phyloP scores from a whole-genome alignment of 1,140 invertebrate genomes.

The Halyomorpha halys region DNA sequence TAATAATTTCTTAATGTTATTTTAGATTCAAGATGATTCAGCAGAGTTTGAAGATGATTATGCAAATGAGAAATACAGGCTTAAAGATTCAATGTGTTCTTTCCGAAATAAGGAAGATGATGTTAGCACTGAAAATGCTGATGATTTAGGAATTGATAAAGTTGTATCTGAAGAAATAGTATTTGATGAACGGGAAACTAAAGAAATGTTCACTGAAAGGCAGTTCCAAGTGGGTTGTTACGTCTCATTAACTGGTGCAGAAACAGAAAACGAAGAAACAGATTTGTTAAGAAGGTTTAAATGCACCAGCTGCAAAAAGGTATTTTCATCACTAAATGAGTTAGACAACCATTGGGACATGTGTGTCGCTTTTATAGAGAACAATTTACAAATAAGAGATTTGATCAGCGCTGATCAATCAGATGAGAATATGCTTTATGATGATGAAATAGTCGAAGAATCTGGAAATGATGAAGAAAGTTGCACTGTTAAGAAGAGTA shows the following conservation, averaged over 20 bases:
- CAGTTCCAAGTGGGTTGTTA: conserved; percentile 18
- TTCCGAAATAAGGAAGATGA: not conserved
- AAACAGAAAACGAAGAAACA: not conserved
- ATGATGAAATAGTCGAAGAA: conserved; percentile 5
- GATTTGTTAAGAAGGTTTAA: conserved; percentile 17
- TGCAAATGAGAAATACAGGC: too few species aligned
- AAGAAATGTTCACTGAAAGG: not conserved
- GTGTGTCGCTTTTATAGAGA: not conserved
- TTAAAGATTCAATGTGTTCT: not conserved
- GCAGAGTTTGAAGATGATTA: too few species aligned
- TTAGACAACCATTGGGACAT: conserved; percentile 14
- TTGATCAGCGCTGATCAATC: not conserved
- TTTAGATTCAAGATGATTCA: too few species aligned
- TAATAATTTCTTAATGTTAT: too few species aligned
- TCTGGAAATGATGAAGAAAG: conserved; percentile 8
- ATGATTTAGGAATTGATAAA: conserved; percentile 5
- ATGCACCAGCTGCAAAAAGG: conserved; percentile 12
- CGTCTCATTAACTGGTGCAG: not conserved
- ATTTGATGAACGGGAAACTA: not conserved
- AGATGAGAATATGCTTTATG: conserved; percentile 9
- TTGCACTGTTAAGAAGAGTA: not conserved
- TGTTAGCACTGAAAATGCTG: not conserved
- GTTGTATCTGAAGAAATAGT: conserved; percentile 12
- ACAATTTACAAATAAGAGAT: not conserved
- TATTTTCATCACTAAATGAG: conserved; percentile 2